A percentile compares a stretch with the other conserved stretches of the same genome.
These are phyloP conservation scores for Smutsia gigantea DNA, from an alignment of 2,797 vertebrate genomes.

Conservation along the genomic window DNA sequence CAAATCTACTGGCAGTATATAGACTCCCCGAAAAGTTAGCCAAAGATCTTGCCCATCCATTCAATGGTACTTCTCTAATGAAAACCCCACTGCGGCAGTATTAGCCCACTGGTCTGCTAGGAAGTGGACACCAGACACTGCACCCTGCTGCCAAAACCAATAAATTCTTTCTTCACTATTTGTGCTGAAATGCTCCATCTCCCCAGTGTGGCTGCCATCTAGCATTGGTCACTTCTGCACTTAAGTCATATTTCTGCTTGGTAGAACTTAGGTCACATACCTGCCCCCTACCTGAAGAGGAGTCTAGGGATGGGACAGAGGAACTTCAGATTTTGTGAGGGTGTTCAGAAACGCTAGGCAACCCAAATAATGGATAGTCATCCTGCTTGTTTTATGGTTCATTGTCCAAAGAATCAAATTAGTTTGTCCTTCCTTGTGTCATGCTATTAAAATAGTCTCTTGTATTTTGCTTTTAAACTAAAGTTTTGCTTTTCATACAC, in stretches of 20 bases:
- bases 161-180: not conserved
- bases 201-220: not conserved
- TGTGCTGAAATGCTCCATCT: not conserved
- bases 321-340: not conserved
- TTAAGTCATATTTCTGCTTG: not conserved
- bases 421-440: not conserved
- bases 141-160: not conserved
- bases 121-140: not conserved
- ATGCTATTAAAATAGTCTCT: not conserved
- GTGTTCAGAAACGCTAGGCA: not conserved
- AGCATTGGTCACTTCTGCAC: not conserved
- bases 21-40: not conserved
- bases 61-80: not conserved
- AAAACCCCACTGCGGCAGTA: not conserved
- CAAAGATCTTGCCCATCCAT: not conserved
- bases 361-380: not conserved
- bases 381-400: not conserved
- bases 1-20: not conserved
- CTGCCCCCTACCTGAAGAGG: not conserved
- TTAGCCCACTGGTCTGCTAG: not conserved
- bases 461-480: not conserved
- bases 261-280: not conserved
- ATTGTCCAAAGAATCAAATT: not conserved
- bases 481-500: not conserved
- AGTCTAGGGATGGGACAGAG: not conserved